Percentiles rank a stretch among this genome's conserved stretches.
Conservation (phyloP, 2,113 vertebrate species). For the Acrocephalus kingi region DNA sequence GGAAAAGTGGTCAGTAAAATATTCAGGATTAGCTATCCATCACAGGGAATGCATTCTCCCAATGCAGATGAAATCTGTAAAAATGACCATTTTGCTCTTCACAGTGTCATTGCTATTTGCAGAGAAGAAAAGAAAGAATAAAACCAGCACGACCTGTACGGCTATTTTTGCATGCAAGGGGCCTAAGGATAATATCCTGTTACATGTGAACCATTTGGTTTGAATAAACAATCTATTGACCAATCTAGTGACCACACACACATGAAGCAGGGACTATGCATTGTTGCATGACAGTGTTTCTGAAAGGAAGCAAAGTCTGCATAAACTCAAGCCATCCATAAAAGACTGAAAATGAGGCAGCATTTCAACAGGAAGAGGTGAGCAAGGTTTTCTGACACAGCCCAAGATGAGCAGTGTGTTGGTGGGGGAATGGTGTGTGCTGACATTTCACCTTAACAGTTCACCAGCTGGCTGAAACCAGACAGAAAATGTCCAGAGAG, state of each 20-base stretch:
- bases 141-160: accelerated
- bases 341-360: not conserved
- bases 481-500: not conserved
- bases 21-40: not conserved
- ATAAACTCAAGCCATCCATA: not conserved
- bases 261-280: not conserved
- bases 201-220: not conserved
- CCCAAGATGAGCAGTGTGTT: accelerated
- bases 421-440: not conserved
- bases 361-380: not conserved
- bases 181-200: not conserved
- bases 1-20: not conserved
- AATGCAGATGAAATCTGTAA: not conserved
- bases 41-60: not conserved
- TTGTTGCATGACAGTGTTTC: not conserved
- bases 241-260: not conserved
- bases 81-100: not conserved
- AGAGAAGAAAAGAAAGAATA: not conserved
- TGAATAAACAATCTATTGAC: not conserved
- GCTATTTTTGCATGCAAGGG: not conserved
- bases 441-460: not conserved
- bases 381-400: not conserved
- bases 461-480: slow-evolving; percentile 2
- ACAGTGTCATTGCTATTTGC: not conserved
- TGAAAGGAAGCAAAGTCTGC: not conserved